Base-by-base conservation (phyloP, 2,113 vertebrate genomes). In the Daboia siamensis region DNA sequence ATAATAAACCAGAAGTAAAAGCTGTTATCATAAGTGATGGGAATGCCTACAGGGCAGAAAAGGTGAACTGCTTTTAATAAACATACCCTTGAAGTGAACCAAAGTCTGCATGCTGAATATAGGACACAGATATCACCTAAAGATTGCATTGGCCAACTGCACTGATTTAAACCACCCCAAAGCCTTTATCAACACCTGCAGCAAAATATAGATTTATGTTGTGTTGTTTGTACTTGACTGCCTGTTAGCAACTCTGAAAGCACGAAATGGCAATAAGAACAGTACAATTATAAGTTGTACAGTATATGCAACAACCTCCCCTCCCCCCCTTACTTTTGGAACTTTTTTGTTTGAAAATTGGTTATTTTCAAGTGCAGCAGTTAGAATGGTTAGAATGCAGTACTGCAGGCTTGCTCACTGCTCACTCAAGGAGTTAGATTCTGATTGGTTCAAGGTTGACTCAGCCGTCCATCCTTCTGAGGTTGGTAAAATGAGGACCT, bases 1-100 rank as follows among this genome's bases (percentile, higher is more conserved):
- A 96, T 96, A 74, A 74, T 4, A 51, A 94, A 96, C 96, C 97
- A 97, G 91, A 94, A 94, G 87, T 87, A 94, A 97, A 96, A 97
- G 96, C 96, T 96, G 96, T 94, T 96, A 93, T 94, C 95, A 94
- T 55, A 97, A 1, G 56, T 94, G 96, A 96, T 95, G 96, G 96
- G 95, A 97, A 94, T 0, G 3, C 93, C 95, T 94, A 91, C 86
- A 20, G 2, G 23, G 90, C 1, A 33, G 1, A 69, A 87, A 33
- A 86, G 74, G 91, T 87, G 74, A 94, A 61, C 46, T 57, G 59
- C 39, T 88, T 56, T 54, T 89, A 85, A 86, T 21, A 91, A 15
- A 12, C 54, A 39, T 64, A 90, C 51, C 92, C 92, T 33, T 95
- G 90, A 12, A 54, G 84, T 93, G 86, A 95, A 91, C 95, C 84